These are phyloP conservation scores for Liasis olivaceus DNA, from an alignment of 2,797 vertebrate genomes.

Conservation along the genomic window DNA sequence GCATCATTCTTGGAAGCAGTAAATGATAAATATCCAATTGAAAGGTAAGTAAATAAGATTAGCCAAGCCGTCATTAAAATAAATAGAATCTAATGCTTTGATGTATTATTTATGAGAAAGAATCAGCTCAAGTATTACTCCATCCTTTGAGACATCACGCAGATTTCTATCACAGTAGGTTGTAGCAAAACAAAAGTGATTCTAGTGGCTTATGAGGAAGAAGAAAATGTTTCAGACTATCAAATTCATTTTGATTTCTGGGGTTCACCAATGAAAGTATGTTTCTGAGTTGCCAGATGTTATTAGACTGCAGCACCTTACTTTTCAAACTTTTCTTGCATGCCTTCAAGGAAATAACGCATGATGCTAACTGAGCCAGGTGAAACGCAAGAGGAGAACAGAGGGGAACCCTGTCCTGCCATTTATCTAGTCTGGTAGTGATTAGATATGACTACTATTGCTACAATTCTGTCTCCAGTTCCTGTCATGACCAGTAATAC, in stretches of 20 bases:
- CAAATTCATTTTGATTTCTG: neutral
- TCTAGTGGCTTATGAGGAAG: slow-evolving; percentile 23
- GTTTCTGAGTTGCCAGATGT: slow-evolving; percentile 28
- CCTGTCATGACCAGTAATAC: neutral
- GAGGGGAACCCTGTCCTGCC: slow-evolving; percentile 18
- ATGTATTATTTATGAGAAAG: neutral
- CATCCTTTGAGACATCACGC: neutral
- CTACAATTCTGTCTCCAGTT: slow-evolving; percentile 10
- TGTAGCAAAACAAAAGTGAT: neutral
- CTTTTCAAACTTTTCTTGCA: slow-evolving; percentile 63
- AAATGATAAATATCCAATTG: neutral
- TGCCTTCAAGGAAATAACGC: slow-evolving; percentile 72
- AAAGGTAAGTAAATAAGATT: neutral
- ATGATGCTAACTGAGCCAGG: slow-evolving; percentile 64
- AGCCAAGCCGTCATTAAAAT: neutral
- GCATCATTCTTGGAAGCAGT: neutral
- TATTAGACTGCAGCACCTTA: slow-evolving; percentile 32
- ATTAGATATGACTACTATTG: slow-evolving; percentile 31
- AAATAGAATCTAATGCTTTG: neutral
- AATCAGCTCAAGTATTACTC: neutral
- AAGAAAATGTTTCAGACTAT: slow-evolving; percentile 10
- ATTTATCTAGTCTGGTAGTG: slow-evolving; percentile 40
- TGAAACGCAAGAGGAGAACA: slow-evolving; percentile 52
- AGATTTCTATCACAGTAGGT: slow-evolving; percentile 23
- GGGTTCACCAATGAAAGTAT: neutral